Evolutionary conservation across 37 sponge, comb jelly and placozoan genomes (phyloP).

Genomic region (Bolinopsis microptera): DNA sequence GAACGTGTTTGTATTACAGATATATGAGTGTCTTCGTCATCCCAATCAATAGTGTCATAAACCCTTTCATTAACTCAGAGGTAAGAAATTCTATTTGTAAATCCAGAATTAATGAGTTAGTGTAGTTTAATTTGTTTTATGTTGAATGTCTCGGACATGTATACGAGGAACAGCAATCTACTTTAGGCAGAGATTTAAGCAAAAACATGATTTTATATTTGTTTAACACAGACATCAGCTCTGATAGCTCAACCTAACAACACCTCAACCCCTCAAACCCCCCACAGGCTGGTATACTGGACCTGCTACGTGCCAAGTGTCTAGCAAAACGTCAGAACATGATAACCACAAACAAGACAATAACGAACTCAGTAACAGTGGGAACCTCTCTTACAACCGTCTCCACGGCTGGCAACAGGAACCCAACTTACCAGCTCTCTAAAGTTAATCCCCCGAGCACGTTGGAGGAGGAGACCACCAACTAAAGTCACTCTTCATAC

Average conservation of each 20-base stretch:
- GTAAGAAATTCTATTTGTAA: constrained; percentile 12
- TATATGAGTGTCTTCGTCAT: constrained; percentile 62
- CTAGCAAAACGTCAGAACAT: background rate
- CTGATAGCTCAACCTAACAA: no score
- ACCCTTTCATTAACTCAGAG: constrained; percentile 42
- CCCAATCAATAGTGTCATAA: constrained; percentile 46
- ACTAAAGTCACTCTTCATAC: no score
- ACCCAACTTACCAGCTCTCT: background rate
- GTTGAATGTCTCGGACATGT: background rate
- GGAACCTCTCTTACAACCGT: background rate
- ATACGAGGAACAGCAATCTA: no score
- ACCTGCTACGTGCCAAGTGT: background rate
- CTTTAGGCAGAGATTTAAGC: no score
- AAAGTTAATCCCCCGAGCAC: background rate
- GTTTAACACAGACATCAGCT: no score
- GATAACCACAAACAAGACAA: background rate
- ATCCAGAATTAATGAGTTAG: background rate
- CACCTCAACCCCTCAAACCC: no score
- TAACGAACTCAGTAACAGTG: background rate
- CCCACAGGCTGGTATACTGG: background rate
- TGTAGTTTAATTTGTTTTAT: background rate
- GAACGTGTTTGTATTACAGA: constrained; percentile 41
- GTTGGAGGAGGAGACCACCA: background rate
- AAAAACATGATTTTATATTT: no score
- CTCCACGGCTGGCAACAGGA: background rate